Evolutionary conservation across 1,140 invertebrate genomes (phyloP).

Genomic region (Antheraea mylitta): DNA sequence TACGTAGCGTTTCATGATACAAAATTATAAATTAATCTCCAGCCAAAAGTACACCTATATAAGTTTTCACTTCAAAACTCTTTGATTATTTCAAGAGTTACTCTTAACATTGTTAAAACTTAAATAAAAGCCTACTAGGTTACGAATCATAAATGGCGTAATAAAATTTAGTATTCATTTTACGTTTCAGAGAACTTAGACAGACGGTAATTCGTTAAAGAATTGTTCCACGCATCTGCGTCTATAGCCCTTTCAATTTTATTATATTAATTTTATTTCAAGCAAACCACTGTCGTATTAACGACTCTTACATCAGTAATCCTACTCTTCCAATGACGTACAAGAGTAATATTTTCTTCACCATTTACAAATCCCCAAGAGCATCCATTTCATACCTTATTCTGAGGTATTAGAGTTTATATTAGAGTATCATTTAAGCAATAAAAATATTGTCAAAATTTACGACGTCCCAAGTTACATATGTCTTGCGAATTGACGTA

Average conservation of each 20-base stretch:
- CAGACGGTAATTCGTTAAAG: conserved; percentile 6
- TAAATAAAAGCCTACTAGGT: not conserved
- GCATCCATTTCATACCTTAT: not conserved
- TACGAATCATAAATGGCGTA: not conserved
- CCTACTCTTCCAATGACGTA: conserved; percentile 8
- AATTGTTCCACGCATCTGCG: conserved; percentile 1
- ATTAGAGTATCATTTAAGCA: not conserved
- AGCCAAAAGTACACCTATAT: too few species aligned
- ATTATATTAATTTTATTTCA: conserved; percentile 12
- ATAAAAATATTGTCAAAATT: conserved; percentile 13
- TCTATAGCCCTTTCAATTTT: conserved; percentile 2
- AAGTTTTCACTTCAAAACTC: too few species aligned
- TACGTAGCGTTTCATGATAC: too few species aligned
- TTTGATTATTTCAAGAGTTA: too few species aligned
- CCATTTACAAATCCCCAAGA: not conserved
- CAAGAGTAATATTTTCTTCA: conserved; percentile 10
- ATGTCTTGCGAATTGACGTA: conserved; percentile 26
- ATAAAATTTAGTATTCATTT: not conserved
- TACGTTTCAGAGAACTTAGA: not conserved
- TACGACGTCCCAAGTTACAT: conserved; percentile 22
- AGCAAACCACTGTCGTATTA: conserved; percentile 8
- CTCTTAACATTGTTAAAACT: too few species aligned
- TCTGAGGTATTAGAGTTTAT: not conserved
- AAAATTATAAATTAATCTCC: too few species aligned
- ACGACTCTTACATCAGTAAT: conserved; percentile 13